A percentile compares a stretch with the other conserved stretches of the same genome.
Conservation (phyloP, 1,140 invertebrate species). For the Drosophila tani region DNA sequence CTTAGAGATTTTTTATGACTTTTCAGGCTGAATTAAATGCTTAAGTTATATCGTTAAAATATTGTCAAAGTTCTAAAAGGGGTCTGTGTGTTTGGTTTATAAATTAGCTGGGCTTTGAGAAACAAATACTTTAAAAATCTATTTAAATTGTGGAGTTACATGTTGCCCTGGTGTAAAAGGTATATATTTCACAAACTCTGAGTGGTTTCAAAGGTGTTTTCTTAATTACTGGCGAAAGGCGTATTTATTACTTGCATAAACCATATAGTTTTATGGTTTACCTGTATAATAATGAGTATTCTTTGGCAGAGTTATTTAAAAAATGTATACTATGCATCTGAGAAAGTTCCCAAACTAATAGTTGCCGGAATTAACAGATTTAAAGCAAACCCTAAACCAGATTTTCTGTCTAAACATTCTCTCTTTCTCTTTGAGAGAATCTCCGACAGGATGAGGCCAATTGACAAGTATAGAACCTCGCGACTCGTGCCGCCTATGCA, state of each 20-base stretch:
- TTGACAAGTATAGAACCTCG: constrained; percentile 12
- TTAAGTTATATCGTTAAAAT: neutral
- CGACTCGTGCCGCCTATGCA: constrained; percentile 20
- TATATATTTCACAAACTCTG: no score
- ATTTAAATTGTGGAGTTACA: neutral
- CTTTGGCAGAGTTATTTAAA: neutral
- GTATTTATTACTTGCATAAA: neutral
- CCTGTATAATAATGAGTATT: no score
- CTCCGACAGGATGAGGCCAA: constrained; percentile 39
- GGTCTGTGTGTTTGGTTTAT: neutral
- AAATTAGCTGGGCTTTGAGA: neutral
- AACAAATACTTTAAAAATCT: neutral
- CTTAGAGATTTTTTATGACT: constrained; percentile 2
- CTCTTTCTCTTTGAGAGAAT: neutral
- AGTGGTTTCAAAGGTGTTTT: neutral
- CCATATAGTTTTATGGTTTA: neutral
- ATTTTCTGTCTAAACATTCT: neutral
- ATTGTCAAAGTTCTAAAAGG: neutral
- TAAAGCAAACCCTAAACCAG: neutral
- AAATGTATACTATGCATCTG: no score
- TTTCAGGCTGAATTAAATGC: neutral
- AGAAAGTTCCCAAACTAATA: neutral
- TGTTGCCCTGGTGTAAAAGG: no score
- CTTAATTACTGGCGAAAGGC: neutral
- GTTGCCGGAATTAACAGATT: neutral